phyloP scores from a whole-genome alignment of 2,888 invertebrate genomes.

The Margaritifera margaritifera region DNA sequence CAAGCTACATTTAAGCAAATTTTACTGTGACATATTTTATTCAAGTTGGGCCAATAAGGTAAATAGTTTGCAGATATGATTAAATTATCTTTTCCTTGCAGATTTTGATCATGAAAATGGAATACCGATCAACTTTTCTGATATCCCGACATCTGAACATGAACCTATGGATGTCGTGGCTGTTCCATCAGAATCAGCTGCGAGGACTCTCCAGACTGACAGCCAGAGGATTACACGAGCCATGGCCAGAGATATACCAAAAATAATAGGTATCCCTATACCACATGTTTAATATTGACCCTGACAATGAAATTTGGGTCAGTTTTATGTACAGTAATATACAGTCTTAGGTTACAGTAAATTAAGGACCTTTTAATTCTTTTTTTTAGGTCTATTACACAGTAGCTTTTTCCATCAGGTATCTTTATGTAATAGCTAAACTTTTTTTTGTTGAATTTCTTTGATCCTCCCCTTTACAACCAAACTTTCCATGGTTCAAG shows the following conservation, averaged over 20 bases:
- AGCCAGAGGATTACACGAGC: conserved; percentile 10
- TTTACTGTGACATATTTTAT: too few relatives aligned
- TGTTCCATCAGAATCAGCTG: not conserved
- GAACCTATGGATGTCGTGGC: not conserved
- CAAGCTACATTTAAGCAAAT: too few relatives aligned
- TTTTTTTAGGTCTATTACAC: not conserved
- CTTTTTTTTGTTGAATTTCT: too few relatives aligned
- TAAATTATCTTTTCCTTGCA: conserved; percentile 11
- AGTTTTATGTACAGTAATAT: too few relatives aligned
- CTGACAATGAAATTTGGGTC: too few relatives aligned
- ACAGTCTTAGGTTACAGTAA: too few relatives aligned
- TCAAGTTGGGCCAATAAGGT: too few relatives aligned
- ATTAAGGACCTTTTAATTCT: not conserved
- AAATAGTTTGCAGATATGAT: too few relatives aligned
- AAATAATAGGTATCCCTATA: not conserved
- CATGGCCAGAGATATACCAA: not conserved
- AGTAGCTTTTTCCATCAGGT: not conserved
- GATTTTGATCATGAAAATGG: conserved; percentile 46
- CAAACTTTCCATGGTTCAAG: too few relatives aligned
- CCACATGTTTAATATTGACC: not conserved
- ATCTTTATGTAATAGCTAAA: not conserved
- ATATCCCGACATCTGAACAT: not conserved
- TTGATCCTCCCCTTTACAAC: too few relatives aligned
- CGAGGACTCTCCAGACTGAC: not conserved
- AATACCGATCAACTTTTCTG: conserved; percentile 15